Percentiles rank a stretch among this genome's conserved stretches.
phyloP scores from a whole-genome alignment of 2,113 vertebrate genomes.

The Xenotilapia leptura region DNA sequence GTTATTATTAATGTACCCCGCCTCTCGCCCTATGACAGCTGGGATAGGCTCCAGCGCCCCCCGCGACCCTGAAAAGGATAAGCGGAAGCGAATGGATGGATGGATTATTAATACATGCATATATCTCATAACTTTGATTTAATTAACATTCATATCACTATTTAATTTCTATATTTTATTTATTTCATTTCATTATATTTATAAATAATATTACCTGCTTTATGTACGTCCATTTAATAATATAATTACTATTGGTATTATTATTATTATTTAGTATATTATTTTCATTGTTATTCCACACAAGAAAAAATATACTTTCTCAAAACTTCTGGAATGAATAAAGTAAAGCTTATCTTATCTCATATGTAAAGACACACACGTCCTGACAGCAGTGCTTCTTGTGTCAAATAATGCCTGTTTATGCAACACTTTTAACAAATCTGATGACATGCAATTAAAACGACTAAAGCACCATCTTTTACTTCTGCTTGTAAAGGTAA shows the following conservation, averaged over 20 bases:
- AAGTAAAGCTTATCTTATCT: accelerated
- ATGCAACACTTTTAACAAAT: background rate
- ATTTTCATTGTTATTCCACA: background rate
- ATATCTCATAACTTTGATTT: background rate
- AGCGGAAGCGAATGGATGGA: no score
- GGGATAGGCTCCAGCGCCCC: no score
- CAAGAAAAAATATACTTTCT: background rate
- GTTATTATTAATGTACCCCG: no score
- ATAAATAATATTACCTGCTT: background rate
- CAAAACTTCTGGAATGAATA: background rate
- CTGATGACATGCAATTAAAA: background rate
- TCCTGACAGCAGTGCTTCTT: background rate
- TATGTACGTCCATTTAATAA: background rate
- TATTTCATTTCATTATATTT: background rate
- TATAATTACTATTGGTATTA: background rate
- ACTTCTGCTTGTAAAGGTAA: background rate
- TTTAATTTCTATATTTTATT: background rate
- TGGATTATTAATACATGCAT: background rate
- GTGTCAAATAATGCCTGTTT: background rate
- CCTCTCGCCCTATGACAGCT: no score
- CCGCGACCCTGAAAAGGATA: no score
- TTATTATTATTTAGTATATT: background rate
- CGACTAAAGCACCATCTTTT: background rate
- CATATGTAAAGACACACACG: background rate
- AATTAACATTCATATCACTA: background rate